Evolutionary conservation across 1,140 invertebrate species (phyloP).

Genomic region (Calliphora vicina): DNA sequence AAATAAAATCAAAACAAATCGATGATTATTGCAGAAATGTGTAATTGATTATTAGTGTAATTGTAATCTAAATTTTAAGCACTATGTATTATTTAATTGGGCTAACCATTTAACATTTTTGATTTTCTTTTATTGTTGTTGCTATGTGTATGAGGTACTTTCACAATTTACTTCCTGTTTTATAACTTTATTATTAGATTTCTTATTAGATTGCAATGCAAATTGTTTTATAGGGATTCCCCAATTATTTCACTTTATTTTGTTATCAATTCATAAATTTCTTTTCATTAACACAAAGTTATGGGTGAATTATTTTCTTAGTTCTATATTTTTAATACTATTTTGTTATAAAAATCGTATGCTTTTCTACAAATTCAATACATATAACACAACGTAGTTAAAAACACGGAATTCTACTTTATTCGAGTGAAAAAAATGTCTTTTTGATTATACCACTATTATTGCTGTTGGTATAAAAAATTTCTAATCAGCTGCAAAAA

Average conservation of each 20-base stretch:
- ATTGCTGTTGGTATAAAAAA: not conserved
- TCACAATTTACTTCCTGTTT: constrained; percentile 22
- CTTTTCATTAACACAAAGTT: not conserved
- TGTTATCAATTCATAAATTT: not conserved
- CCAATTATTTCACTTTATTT: not conserved
- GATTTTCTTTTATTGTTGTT: not conserved
- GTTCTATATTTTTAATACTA: not conserved
- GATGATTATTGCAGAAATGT: too few relatives aligned
- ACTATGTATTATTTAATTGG: too few relatives aligned
- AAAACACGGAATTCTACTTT: constrained; percentile 3
- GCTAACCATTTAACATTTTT: constrained; percentile 31
- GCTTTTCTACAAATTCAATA: not conserved
- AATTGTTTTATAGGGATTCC: not conserved
- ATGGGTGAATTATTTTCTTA: too few relatives aligned
- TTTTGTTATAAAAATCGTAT: not conserved
- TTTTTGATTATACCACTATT: not conserved
- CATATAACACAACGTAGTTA: not conserved
- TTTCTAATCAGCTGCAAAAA: not conserved
- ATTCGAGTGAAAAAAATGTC: not conserved
- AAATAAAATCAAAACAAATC: too few relatives aligned
- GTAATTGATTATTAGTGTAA: too few relatives aligned
- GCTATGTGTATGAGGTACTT: not conserved
- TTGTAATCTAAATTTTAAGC: too few relatives aligned
- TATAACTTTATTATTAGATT: not conserved
- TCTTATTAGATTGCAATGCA: not conserved